Conservation (phyloP, 92 coral and sea anemone genomes). For the Palythoa grandis region DNA sequence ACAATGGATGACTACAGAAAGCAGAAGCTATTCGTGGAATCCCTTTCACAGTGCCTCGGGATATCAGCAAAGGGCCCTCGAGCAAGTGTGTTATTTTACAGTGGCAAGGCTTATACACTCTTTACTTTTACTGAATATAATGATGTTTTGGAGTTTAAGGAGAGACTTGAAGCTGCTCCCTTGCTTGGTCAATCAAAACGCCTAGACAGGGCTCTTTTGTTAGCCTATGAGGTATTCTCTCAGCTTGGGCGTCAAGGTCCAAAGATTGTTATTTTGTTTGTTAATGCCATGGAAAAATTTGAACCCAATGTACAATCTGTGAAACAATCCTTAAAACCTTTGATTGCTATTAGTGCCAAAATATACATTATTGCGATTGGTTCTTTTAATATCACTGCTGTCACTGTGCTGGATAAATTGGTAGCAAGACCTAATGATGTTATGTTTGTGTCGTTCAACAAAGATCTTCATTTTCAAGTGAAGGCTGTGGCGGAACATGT, state of each 20-base stretch:
- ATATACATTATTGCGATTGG: conserved; percentile 72
- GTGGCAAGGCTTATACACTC: conserved; percentile 27
- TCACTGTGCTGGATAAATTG: conserved; percentile 46
- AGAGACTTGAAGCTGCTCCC: conserved; percentile 31
- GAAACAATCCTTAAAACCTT: conserved; percentile 52
- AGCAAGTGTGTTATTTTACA: conserved; percentile 39
- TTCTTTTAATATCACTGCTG: conserved; percentile 45
- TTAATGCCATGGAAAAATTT: background rate
- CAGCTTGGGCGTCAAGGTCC: conserved; percentile 41
- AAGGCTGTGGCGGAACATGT: conserved; percentile 37
- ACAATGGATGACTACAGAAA: background rate
- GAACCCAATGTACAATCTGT: conserved; percentile 36
- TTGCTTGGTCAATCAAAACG: conserved; percentile 27
- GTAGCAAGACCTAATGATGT: conserved; percentile 68
- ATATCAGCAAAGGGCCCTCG: conserved; percentile 37
- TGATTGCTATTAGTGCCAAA: conserved; percentile 59
- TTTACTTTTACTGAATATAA: conserved; percentile 31
- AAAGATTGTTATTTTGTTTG: conserved; percentile 24
- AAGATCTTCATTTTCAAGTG: conserved; percentile 5
- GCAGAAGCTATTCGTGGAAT: conserved; percentile 9
- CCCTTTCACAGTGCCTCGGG: background rate
- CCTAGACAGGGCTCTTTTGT: conserved; percentile 36
- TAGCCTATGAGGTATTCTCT: conserved; percentile 23
- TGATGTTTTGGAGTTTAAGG: conserved; percentile 21
- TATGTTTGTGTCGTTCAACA: conserved; percentile 43